Base-by-base conservation (phyloP, 1,140 invertebrate genomes). In the Penaeus vannamei region DNA sequence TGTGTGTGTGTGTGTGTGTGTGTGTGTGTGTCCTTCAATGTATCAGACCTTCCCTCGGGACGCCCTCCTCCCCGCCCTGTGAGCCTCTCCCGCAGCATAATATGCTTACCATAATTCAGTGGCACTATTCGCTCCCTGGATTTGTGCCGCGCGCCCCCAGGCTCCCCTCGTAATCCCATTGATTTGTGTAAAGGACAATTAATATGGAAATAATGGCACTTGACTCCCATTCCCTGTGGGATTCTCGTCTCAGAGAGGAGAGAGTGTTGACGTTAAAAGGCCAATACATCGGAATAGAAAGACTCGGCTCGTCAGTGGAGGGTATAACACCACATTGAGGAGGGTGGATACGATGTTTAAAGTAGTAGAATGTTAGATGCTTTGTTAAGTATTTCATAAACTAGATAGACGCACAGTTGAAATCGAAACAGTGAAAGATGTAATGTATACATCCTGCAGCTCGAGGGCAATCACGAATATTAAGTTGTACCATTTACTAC, bases 141-240 rank as follows among this genome's bases (percentile, higher is more conserved):
- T 29, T 17, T 20, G 7, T 23, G 12, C n/a, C 53, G 59, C 84
- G 20, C 69, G 29, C n/a, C 59, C 26, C 36, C 59, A n/a, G 36
- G 60, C 59, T 61, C 72, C 69, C 19, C 23, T 23, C 64, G 42
- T 90, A 90, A 90, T 90, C 89, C 89, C 84, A 90, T 90, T 90
- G 89, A 90, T 85, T 90, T 84, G 81, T 69, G 85, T 83, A 83
- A 87, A 62, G 85, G 82, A 90, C 85, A 87, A 87, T 90, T 90
- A 90, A 90, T 90, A 90, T 90, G 89, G 89, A 90, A 90, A 90
- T 87, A 90, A 90, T 90, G 81, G 66, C 89, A 90, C 89, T 90
- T 90, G 79, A 86, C 89, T 76, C 32, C 10, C 85, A 66, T 76
- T 66, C 85, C 89, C 84, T 80, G 81, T 62, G 82, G 61, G 64